Evolutionary conservation across 2,888 invertebrate species (phyloP).

Genomic region (Hypomecis punctinalis): DNA sequence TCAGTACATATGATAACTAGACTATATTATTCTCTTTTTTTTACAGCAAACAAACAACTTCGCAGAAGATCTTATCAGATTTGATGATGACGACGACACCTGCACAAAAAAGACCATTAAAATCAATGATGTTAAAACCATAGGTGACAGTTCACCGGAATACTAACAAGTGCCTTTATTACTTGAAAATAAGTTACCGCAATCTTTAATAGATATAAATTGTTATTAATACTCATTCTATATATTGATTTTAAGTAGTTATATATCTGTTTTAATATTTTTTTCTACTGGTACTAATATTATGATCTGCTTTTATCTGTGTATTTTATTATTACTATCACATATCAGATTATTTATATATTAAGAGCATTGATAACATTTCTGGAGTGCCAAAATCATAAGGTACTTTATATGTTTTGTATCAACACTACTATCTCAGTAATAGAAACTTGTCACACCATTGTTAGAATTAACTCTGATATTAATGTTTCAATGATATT

Average conservation of each 20-base stretch:
- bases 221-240: conserved; percentile 44
- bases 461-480: too few species aligned
- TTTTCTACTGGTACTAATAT: conserved; percentile 8
- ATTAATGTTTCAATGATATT: too few species aligned
- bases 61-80: conserved; percentile 72
- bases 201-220: conserved; percentile 28
- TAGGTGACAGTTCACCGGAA: conserved; percentile 77
- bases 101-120: conserved; percentile 62
- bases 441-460: too few species aligned
- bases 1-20: not conserved
- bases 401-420: too few species aligned
- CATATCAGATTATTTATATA: conserved; percentile 6
- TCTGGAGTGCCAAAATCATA: conserved; percentile 12
- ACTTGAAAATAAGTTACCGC: conserved; percentile 64
- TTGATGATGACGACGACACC: conserved; percentile 76
- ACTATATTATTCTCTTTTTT: conserved; percentile 22
- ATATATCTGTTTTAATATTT: conserved; percentile 12
- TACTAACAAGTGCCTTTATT: conserved; percentile 74
- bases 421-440: too few species aligned
- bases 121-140: conserved; percentile 64
- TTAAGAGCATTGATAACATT: not conserved
- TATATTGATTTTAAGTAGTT: conserved; percentile 29
- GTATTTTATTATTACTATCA: conserved; percentile 1
- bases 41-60: conserved; percentile 69
- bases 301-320: conserved; percentile 16